phyloP scores from a whole-genome alignment of 1,140 invertebrate genomes.

The Rhopalosiphum maidis region DNA sequence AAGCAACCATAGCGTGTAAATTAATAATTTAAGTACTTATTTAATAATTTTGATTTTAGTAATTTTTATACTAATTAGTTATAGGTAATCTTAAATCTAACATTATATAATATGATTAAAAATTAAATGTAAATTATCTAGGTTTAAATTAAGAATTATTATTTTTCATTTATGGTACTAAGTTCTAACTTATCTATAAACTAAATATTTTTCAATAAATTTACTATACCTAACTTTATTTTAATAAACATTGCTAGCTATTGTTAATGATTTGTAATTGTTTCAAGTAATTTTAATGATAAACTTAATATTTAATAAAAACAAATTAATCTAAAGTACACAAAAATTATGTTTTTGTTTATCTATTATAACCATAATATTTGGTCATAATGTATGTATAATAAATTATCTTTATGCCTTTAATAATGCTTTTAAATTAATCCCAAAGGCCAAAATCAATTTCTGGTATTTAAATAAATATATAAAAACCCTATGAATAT shows the following conservation, averaged over 20 bases:
- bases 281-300: background rate
- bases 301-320: background rate
- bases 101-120: background rate
- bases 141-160: background rate
- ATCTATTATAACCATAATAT: background rate
- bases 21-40: background rate
- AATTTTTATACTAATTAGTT: background rate
- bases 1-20: background rate
- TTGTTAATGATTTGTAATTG: background rate
- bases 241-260: background rate
- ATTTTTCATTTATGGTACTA: background rate
- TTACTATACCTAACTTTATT: background rate
- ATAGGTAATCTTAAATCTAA: background rate
- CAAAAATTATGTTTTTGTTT: background rate
- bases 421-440: background rate
- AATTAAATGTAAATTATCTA: background rate
- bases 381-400: background rate
- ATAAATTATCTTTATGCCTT: background rate
- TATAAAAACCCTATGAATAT: background rate
- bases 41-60: background rate
- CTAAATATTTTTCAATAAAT: background rate
- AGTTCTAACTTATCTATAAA: background rate
- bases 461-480: background rate
- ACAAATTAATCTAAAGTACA: background rate
- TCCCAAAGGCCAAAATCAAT: too few relatives aligned